A percentile compares a stretch with the other conserved stretches of the same genome.
Evolutionary conservation across 2,113 vertebrate genomes (phyloP).

Genomic region (Sylvia atricapilla): DNA sequence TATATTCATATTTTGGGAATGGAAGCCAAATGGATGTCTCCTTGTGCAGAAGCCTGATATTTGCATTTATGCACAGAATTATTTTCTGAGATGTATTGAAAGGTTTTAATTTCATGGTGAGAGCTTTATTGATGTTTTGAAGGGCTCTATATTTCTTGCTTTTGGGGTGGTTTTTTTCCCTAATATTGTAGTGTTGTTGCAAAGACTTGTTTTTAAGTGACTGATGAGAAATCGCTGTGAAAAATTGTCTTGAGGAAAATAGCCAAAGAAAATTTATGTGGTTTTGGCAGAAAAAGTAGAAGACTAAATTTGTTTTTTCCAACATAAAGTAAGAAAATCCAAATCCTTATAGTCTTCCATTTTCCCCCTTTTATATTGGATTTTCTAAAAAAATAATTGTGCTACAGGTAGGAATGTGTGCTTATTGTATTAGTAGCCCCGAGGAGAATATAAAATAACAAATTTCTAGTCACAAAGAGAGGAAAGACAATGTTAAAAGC

Average conservation of each 20-base stretch:
- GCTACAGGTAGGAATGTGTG: neutral
- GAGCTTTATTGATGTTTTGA: neutral
- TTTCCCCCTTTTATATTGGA: neutral
- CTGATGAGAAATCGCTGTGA: neutral
- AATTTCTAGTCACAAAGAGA: neutral
- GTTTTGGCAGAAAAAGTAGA: neutral
- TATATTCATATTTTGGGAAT: neutral
- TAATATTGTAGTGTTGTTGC: neutral
- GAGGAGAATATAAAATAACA: neutral
- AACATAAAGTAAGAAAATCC: neutral
- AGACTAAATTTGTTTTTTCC: neutral
- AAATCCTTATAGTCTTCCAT: neutral
- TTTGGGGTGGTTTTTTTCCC: neutral
- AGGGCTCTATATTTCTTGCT: neutral
- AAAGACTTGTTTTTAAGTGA: neutral
- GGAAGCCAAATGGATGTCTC: neutral
- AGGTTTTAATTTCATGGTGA: neutral
- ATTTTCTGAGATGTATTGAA: neutral
- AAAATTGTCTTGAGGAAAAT: neutral
- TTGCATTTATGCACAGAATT: neutral
- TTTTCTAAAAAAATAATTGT: neutral
- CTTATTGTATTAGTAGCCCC: neutral
- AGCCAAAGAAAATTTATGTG: neutral
- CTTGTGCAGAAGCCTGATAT: neutral
- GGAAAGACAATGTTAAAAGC: neutral